Percentiles rank a stretch among this genome's conserved stretches.
Conservation (phyloP, 2,113 vertebrate species). For the Lagopus muta region DNA sequence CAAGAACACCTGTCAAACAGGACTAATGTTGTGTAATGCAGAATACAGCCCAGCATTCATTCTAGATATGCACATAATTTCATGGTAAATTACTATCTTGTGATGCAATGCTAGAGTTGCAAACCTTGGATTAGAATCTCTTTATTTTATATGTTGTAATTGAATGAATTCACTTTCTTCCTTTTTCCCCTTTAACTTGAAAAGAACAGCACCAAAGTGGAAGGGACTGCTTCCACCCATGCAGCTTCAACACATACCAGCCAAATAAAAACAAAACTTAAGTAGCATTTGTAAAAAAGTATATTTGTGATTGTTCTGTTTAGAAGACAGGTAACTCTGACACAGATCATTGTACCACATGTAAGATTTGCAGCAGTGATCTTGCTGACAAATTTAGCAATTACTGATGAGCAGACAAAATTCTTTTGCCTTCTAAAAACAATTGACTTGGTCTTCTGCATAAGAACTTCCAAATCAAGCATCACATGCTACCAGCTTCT, state of each 20-base stretch:
- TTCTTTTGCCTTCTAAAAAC: not conserved
- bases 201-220: not conserved
- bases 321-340: not conserved
- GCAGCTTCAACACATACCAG: not conserved
- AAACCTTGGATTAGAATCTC: not conserved
- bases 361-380: not conserved
- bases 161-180: not conserved
- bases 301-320: slow-evolving; percentile 43
- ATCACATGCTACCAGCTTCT: not conserved
- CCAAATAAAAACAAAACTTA: not conserved
- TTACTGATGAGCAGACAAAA: not conserved
- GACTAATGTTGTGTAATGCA: not conserved
- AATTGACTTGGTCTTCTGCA: not conserved
- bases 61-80: not conserved
- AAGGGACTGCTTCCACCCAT: not conserved
- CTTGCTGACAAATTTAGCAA: not conserved
- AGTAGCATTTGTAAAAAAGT: slow-evolving; percentile 53
- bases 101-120: not conserved
- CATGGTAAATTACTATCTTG: not conserved
- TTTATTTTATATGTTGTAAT: not conserved
- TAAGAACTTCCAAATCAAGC: not conserved
- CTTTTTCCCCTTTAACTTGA: not conserved
- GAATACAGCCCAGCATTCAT: not conserved
- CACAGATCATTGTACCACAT: not conserved
- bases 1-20: not conserved